phyloP scores from a whole-genome alignment of 2,113 vertebrate species.

The Brachyhypopomus occidentalis region DNA sequence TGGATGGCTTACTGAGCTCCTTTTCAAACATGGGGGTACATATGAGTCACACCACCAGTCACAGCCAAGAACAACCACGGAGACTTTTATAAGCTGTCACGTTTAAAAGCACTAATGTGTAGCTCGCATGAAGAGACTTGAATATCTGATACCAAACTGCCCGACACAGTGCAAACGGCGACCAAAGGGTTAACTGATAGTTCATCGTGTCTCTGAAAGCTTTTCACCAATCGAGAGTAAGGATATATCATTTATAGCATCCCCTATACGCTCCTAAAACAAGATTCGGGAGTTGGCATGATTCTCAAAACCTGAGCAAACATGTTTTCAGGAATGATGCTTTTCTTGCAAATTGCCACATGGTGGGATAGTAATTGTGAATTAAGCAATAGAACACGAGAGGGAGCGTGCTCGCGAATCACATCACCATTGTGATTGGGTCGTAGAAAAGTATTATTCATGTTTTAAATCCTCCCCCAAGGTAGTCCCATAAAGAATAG shows the following conservation, averaged over 20 bases:
- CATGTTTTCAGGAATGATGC: slow-evolving; percentile 19
- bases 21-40: neutral
- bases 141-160: neutral
- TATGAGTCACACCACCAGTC: neutral
- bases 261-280: neutral
- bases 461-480: too few relatives aligned
- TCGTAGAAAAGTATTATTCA: too few relatives aligned
- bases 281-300: neutral
- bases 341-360: neutral
- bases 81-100: neutral
- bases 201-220: neutral
- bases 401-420: too few relatives aligned
- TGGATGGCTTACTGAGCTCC: neutral
- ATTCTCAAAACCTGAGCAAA: slow-evolving; percentile 12
- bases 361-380: neutral
- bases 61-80: neutral
- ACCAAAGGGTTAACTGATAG: neutral
- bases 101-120: neutral
- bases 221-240: neutral
- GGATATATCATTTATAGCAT: neutral
- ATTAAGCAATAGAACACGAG: too few relatives aligned
- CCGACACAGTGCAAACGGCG: neutral
- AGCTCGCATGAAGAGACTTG: slow-evolving; percentile 15
- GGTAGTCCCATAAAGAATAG: too few relatives aligned
- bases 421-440: too few relatives aligned